A percentile compares a stretch with the other conserved stretches of the same genome.
Conservation (phyloP, 1,140 invertebrate genomes). For the Schlechtendalia chinensis region DNA sequence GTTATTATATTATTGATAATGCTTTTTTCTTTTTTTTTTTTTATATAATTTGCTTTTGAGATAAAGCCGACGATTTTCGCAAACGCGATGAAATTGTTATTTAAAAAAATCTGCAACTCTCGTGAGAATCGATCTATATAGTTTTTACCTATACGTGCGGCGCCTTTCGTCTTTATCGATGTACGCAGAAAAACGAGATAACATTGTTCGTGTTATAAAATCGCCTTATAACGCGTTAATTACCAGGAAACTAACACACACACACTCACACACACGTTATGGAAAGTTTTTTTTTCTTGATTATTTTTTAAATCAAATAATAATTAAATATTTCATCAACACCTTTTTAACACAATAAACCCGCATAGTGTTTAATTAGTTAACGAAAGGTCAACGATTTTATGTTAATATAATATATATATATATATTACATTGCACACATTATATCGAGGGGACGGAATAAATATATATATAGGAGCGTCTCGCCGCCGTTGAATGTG, state of each 20-base stretch:
- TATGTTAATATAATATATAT: conserved; percentile 17
- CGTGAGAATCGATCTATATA: conserved; percentile 44
- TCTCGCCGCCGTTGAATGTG: conserved; percentile 18
- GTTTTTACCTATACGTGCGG: conserved; percentile 45
- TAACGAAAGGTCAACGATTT: conserved; percentile 39
- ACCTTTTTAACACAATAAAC: conserved; percentile 35
- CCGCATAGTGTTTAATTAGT: conserved; percentile 44
- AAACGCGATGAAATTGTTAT: not conserved
- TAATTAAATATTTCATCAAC: conserved; percentile 42
- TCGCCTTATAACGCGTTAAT: conserved; percentile 32
- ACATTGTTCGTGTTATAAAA: conserved; percentile 35
- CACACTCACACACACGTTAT: not conserved
- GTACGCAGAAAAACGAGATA: conserved; percentile 41
- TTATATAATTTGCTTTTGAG: conserved; percentile 9
- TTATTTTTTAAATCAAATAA: conserved; percentile 36
- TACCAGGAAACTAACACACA: conserved; percentile 35
- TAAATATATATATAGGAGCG: no score
- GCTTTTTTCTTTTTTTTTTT: conserved; percentile 2
- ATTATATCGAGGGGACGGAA: not conserved
- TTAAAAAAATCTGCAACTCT: conserved; percentile 38
- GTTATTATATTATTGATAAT: conserved; percentile 3
- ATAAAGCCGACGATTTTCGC: conserved; percentile 5
- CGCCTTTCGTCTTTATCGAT: conserved; percentile 45
- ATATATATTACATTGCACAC: no score
- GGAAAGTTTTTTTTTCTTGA: conserved; percentile 8